Conservation (phyloP, 2,888 invertebrate species). For the Dynastes grantii region DNA sequence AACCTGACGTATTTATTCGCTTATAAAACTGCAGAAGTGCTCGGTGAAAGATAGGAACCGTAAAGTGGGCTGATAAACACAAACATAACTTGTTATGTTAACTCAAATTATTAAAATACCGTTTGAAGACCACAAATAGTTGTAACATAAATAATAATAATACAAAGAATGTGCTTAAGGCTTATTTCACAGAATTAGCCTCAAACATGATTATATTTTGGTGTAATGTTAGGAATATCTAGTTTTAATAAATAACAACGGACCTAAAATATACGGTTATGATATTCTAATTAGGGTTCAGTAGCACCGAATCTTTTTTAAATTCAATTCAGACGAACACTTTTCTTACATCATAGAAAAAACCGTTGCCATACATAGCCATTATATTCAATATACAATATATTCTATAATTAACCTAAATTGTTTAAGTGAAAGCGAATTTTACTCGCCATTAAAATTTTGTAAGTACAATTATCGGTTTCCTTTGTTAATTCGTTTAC, state of each 20-base stretch:
- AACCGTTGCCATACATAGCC: background rate
- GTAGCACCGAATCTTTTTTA: background rate
- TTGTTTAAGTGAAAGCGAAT: slow-evolving; percentile 31
- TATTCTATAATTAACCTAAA: slow-evolving; percentile 22
- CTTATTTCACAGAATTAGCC: background rate
- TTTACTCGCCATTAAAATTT: slow-evolving; percentile 2
- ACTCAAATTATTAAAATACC: background rate
- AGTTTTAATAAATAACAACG: background rate
- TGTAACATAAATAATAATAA: background rate
- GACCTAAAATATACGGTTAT: background rate
- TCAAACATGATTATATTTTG: background rate
- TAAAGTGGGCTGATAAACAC: background rate
- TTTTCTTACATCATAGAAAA: background rate
- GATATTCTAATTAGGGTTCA: background rate
- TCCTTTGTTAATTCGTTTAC: background rate
- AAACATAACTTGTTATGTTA: no score
- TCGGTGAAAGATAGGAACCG: background rate
- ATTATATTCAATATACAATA: background rate
- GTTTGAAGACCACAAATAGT: background rate
- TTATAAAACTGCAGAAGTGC: background rate
- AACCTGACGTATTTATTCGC: background rate
- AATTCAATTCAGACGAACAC: background rate
- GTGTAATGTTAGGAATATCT: background rate
- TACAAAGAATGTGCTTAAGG: background rate
- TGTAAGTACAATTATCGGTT: slow-evolving; percentile 1